Evolutionary conservation across 2,888 invertebrate genomes (phyloP).

Genomic region (Phania funesta): DNA sequence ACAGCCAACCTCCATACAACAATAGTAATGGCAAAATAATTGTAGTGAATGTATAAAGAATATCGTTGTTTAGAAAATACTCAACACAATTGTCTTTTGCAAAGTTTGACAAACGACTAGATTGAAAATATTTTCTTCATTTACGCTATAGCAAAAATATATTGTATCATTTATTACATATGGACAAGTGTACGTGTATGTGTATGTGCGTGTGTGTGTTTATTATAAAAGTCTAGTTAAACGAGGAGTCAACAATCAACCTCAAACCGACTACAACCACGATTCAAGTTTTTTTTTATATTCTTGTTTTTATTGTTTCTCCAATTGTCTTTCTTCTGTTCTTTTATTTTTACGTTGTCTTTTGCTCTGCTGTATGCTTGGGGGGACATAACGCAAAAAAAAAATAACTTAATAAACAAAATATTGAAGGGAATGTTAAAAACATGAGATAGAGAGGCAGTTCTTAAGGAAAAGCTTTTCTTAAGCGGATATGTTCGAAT

Average conservation of each 20-base stretch:
- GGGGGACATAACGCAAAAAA: not conserved
- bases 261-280: constrained; percentile 56
- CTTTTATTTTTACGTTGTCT: no score
- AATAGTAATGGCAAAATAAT: constrained; percentile 3
- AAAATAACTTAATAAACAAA: not conserved
- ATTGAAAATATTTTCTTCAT: constrained; percentile 66
- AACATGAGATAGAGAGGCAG: no score
- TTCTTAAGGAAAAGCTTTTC: no score
- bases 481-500: no score
- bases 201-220: not conserved
- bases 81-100: constrained; percentile 62
- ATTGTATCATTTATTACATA: constrained; percentile 34
- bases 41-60: constrained; percentile 3
- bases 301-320: constrained; percentile 20
- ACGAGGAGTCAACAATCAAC: constrained; percentile 63
- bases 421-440: not conserved
- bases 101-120: constrained; percentile 67
- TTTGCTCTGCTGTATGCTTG: not conserved
- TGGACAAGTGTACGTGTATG: not conserved
- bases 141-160: constrained; percentile 60
- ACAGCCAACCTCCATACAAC: not conserved
- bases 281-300: constrained; percentile 46
- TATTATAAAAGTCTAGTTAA: constrained; percentile 48
- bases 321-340: constrained; percentile 47
- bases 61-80: constrained; percentile 15